A percentile compares a stretch with the other conserved stretches of the same genome.
Conservation (phyloP, 2,113 vertebrate species). For the Pontoporia blainvillei region DNA sequence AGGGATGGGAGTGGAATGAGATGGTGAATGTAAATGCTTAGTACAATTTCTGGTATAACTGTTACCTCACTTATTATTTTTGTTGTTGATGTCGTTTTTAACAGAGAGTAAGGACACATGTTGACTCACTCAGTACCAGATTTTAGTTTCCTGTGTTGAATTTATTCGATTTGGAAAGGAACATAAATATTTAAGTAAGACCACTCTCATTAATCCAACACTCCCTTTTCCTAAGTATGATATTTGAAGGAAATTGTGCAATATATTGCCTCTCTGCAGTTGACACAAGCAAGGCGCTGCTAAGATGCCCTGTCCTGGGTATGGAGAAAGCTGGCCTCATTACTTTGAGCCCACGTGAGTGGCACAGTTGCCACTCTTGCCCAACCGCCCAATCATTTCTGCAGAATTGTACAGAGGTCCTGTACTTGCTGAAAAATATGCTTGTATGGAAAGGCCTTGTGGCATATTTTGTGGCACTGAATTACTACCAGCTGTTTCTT, state of each 20-base stretch:
- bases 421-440: background rate
- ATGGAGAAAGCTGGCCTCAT: background rate
- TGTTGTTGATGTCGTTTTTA: background rate
- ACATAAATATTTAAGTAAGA: conserved; percentile 30
- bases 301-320: background rate
- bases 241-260: background rate
- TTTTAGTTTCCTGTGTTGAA: background rate
- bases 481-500: conserved; percentile 43
- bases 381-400: background rate
- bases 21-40: background rate
- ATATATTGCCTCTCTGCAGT: background rate
- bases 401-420: background rate
- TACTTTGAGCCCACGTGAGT: background rate
- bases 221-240: background rate
- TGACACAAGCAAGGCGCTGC: background rate
- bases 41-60: background rate
- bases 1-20: background rate
- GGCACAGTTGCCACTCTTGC: background rate
- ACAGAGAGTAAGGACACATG: background rate
- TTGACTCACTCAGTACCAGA: background rate
- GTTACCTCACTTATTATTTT: background rate
- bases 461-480: conserved; percentile 26
- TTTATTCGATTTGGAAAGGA: conserved; percentile 1
- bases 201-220: background rate
- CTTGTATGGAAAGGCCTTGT: background rate